These are phyloP conservation scores for Sapayoa aenigma DNA, from an alignment of 2,113 vertebrate genomes.

Conservation along the genomic window DNA sequence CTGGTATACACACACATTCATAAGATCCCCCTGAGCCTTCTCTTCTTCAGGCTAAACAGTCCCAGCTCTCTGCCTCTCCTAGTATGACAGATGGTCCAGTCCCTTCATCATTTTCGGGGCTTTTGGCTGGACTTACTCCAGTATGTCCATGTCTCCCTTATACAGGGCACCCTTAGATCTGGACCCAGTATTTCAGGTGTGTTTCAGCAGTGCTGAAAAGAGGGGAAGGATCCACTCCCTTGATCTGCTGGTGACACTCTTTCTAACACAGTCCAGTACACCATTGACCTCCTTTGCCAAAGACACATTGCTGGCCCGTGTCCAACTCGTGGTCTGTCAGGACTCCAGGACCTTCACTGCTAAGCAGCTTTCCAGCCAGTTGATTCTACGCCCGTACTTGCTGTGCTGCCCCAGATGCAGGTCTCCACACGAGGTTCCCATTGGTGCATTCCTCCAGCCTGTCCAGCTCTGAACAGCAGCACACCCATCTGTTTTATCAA, in stretches of 20 bases:
- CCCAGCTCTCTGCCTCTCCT: neutral
- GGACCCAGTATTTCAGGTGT: neutral
- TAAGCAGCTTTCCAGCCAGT: neutral
- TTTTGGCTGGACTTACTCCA: neutral
- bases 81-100: neutral
- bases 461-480: neutral
- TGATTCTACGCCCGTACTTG: fast-evolving
- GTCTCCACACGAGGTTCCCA: neutral
- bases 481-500: neutral
- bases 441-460: neutral
- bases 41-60: slow-evolving; percentile 2
- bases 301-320: neutral
- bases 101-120: neutral
- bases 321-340: neutral
- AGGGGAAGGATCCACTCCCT: neutral
- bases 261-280: neutral
- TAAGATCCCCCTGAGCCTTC: neutral
- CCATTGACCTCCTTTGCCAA: neutral
- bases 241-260: fast-evolving
- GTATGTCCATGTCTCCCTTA: neutral
- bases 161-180: neutral
- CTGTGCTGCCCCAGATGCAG: neutral
- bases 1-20: neutral
- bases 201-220: neutral
- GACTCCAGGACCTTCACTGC: neutral